These are phyloP conservation scores for Orius insidiosus DNA, from an alignment of 1,140 invertebrate genomes.

Conservation along the genomic window DNA sequence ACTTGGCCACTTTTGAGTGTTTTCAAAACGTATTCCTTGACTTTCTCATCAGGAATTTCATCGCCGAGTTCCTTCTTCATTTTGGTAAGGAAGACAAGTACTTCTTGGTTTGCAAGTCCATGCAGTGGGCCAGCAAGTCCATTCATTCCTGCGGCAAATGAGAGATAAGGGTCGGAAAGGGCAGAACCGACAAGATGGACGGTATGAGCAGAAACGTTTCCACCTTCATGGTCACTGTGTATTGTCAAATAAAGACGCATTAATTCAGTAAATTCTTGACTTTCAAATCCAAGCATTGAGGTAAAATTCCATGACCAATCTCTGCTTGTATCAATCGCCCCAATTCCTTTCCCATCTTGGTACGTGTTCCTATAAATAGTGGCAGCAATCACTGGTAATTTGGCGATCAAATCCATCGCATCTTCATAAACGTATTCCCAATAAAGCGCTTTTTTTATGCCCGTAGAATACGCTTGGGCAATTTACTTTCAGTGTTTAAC, in stretches of 20 bases:
- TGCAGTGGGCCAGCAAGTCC: conserved; percentile 90
- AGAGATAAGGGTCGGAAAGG: conserved; percentile 84
- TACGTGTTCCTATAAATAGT: conserved; percentile 88
- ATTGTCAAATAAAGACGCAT: conserved; percentile 92
- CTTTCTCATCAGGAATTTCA: conserved; percentile 64
- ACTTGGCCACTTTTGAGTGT: conserved; percentile 89
- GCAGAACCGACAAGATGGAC: conserved; percentile 89
- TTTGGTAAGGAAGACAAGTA: conserved; percentile 67
- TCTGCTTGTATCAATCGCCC: conserved; percentile 69
- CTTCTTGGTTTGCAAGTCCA: conserved; percentile 88
- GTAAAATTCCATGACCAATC: conserved; percentile 93
- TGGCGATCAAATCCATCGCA: conserved; percentile 90
- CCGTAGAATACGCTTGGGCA: conserved; percentile 78
- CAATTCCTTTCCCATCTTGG: conserved; percentile 65
- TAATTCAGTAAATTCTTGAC: conserved; percentile 67
- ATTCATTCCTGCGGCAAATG: conserved; percentile 86
- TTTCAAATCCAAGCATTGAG: conserved; percentile 80
- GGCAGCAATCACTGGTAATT: conserved; percentile 84
- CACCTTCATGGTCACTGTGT: conserved; percentile 88
- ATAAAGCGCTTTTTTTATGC: conserved; percentile 69
- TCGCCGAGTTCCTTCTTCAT: conserved; percentile 61
- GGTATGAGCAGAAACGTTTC: conserved; percentile 90
- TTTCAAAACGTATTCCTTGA: conserved; percentile 89
- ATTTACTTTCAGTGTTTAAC: conserved; percentile 85
- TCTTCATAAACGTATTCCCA: conserved; percentile 90